Conservation (phyloP, 2,113 vertebrate genomes). For the Ammodytes marinus region DNA sequence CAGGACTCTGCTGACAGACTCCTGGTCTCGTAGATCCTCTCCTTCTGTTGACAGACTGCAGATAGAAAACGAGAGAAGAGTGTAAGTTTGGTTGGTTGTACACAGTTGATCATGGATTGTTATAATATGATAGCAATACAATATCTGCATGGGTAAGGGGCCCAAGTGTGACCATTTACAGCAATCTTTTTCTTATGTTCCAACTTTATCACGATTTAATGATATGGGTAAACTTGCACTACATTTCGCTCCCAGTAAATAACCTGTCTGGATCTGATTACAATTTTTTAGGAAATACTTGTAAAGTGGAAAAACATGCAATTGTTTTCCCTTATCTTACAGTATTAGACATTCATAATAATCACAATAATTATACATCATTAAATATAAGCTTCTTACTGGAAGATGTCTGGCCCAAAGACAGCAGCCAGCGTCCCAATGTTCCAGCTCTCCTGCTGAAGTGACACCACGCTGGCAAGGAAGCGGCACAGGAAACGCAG, state of each 20-base stretch:
- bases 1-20: constrained; percentile 95
- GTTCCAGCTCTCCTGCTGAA: constrained; percentile 97
- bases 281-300: background rate
- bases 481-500: constrained; percentile 97
- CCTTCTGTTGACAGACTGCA: constrained; percentile 85
- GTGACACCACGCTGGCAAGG: constrained; percentile 93
- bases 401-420: constrained; percentile 97
- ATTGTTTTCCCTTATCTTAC: background rate
- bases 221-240: background rate
- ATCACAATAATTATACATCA: background rate
- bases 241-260: background rate
- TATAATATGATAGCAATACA: background rate
- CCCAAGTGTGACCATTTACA: background rate
- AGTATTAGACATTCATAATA: background rate
- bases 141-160: background rate
- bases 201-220: background rate
- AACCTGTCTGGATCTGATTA: background rate
- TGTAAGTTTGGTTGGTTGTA: background rate
- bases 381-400: constrained; percentile 85
- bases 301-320: background rate
- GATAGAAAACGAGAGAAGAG: background rate
- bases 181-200: background rate
- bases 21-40: constrained; percentile 95
- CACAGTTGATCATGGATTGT: background rate
- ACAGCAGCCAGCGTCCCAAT: constrained; percentile 93